These are phyloP conservation scores for Montipora cactus DNA, from an alignment of 64 coral and sea anemone species.

Conservation along the genomic window DNA sequence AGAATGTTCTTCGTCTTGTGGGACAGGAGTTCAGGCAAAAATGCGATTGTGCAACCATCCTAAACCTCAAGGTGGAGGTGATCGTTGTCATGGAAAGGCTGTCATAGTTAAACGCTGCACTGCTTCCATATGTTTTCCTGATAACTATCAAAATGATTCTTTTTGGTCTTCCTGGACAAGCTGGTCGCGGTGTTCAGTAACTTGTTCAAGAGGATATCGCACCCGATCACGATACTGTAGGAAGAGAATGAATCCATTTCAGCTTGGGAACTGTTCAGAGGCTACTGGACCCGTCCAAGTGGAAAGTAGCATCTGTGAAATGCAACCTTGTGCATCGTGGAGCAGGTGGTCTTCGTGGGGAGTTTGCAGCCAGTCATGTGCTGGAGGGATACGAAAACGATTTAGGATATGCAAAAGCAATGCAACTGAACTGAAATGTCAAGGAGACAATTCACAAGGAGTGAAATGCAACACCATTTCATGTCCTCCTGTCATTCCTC, in stretches of 20 bases:
- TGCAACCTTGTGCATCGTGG: conserved; percentile 77
- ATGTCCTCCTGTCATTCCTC: conserved; percentile 43
- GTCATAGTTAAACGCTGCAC: conserved; percentile 65
- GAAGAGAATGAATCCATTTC: conserved; percentile 9
- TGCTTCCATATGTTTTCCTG: background rate
- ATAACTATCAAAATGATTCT: conserved; percentile 28
- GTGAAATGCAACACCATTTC: conserved; percentile 45
- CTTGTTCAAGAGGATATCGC: conserved; percentile 80
- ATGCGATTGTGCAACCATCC: conserved; percentile 68
- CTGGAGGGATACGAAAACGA: conserved; percentile 61
- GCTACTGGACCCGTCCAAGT: conserved; percentile 53
- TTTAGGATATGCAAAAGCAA: conserved; percentile 68
- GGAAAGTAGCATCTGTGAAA: conserved; percentile 57
- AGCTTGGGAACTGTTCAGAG: conserved; percentile 51
- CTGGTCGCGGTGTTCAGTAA: conserved; percentile 84
- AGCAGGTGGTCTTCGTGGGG: conserved; percentile 81
- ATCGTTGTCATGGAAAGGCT: conserved; percentile 64
- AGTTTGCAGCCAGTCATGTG: conserved; percentile 75
- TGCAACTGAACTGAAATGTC: conserved; percentile 72
- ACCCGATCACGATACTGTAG: conserved; percentile 74
- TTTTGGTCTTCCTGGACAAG: conserved; percentile 79
- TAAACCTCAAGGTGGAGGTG: conserved; percentile 34
- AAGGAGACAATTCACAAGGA: conserved; percentile 58
- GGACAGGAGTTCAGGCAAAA: conserved; percentile 71
- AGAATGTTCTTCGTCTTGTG: conserved; percentile 74